These are phyloP conservation scores for Sebastes paucispinis DNA, from an alignment of 2,797 vertebrate genomes.

Conservation along the genomic window DNA sequence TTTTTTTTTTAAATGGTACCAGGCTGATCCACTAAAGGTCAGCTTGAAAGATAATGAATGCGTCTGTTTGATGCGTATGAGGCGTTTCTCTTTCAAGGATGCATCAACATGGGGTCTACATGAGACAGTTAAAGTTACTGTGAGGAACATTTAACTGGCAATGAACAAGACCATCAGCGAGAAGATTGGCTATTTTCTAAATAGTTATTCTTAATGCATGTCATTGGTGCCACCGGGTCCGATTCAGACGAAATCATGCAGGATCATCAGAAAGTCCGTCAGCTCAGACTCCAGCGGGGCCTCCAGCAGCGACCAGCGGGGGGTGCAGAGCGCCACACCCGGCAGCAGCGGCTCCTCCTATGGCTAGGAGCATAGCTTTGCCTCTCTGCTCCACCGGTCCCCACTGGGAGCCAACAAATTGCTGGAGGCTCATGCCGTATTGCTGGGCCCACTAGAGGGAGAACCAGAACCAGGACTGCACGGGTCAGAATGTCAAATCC, in stretches of 20 bases:
- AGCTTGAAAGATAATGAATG: not conserved
- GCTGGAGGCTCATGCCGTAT: not conserved
- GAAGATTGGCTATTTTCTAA: not conserved
- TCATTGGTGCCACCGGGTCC: not conserved
- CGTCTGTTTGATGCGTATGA: not conserved
- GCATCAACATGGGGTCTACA: not conserved
- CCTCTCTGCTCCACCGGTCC: not conserved
- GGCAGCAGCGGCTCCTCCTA: not conserved
- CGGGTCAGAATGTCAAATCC: not conserved
- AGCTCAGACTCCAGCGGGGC: not conserved
- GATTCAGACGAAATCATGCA: not conserved
- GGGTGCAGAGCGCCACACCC: not conserved
- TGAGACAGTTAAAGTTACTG: not conserved
- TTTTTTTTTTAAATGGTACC: not conserved
- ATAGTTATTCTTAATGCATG: not conserved
- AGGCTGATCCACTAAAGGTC: slow-evolving; percentile 6
- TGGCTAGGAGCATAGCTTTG: not conserved
- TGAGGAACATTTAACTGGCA: not conserved
- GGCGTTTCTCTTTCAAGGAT: too few species aligned
- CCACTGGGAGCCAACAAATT: not conserved
- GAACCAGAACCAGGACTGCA: not conserved
- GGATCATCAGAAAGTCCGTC: not conserved
- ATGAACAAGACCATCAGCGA: not conserved
- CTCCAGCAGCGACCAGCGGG: not conserved
- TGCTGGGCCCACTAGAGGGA: not conserved